A percentile compares a stretch with the other conserved stretches of the same genome.
phyloP scores from a whole-genome alignment of 2,888 invertebrate genomes.

The Copidosoma aretas region DNA sequence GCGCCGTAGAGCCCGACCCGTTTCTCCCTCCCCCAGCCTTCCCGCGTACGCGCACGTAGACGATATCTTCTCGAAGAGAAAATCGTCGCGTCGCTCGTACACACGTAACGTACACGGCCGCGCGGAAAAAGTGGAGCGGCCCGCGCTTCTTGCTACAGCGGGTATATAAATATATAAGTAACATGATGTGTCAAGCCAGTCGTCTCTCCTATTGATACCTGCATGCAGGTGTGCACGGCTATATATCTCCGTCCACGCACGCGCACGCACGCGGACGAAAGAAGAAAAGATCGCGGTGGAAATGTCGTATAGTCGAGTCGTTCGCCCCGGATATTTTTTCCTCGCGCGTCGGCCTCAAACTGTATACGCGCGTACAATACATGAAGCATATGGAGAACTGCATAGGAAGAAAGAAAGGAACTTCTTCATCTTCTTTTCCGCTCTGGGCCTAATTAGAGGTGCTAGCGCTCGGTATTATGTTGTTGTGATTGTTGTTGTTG shows the following conservation, averaged over 20 bases:
- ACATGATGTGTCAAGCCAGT: conserved; percentile 30
- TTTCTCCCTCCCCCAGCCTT: conserved; percentile 1
- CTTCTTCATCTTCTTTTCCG: conserved; percentile 13
- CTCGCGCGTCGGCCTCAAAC: background rate
- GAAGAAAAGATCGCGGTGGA: conserved; percentile 6
- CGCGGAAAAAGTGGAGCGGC: conserved; percentile 57
- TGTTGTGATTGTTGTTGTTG: too few relatives aligned
- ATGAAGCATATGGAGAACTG: too few relatives aligned
- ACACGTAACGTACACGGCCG: conserved; percentile 43
- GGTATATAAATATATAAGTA: too few relatives aligned
- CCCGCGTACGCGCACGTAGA: conserved; percentile 28
- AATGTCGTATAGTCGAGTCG: conserved; percentile 6
- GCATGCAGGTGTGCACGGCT: background rate
- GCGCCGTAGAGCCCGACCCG: conserved; percentile 2
- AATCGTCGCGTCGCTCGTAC: conserved; percentile 31
- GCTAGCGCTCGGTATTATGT: background rate
- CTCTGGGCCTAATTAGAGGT: background rate
- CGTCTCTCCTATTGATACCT: conserved; percentile 22
- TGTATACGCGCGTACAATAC: conserved; percentile 3
- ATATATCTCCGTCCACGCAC: background rate
- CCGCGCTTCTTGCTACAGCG: too few relatives aligned
- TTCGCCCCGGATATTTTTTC: conserved; percentile 24
- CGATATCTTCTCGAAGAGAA: conserved; percentile 47
- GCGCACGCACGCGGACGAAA: background rate
- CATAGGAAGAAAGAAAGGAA: too few relatives aligned